These are phyloP conservation scores for Tiliqua scincoides DNA, from an alignment of 2,113 vertebrate species.

Conservation along the genomic window DNA sequence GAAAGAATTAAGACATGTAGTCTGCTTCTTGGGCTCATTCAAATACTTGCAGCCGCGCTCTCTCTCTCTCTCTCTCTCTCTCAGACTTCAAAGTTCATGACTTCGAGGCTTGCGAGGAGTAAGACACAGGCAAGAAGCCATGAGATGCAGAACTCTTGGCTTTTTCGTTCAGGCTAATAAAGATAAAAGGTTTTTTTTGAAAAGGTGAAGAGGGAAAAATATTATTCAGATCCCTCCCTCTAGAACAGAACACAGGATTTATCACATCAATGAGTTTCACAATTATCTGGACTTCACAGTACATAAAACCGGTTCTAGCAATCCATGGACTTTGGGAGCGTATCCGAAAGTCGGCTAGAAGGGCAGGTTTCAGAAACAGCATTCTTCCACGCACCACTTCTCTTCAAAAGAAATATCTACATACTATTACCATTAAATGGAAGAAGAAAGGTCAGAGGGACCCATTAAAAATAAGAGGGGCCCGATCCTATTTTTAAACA, in stretches of 20 bases:
- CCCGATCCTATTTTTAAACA: not conserved
- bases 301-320: not conserved
- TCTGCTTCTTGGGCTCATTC: not conserved
- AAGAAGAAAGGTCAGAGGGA: constrained; percentile 1
- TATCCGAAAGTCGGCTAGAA: not conserved
- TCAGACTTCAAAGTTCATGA: not conserved
- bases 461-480: rapidly evolving
- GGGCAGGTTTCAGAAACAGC: constrained; percentile 3
- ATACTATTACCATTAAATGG: rapidly evolving
- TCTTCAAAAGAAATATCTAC: constrained; percentile 34
- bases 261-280: not conserved
- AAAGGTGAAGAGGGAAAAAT: not conserved
- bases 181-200: not conserved
- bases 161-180: not conserved
- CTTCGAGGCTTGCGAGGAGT: not conserved
- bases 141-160: not conserved
- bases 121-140: not conserved
- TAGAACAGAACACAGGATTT: not conserved
- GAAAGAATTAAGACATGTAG: not conserved
- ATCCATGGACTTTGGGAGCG: rapidly evolving
- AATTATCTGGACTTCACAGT: rapidly evolving
- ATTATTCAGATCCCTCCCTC: not conserved
- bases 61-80: not conserved
- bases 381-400: not conserved
- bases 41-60: not conserved